Percentiles rank a stretch among this genome's conserved stretches.
Evolutionary conservation across 1,140 invertebrate species (phyloP).

Genomic region (Leptopilina clavipes): DNA sequence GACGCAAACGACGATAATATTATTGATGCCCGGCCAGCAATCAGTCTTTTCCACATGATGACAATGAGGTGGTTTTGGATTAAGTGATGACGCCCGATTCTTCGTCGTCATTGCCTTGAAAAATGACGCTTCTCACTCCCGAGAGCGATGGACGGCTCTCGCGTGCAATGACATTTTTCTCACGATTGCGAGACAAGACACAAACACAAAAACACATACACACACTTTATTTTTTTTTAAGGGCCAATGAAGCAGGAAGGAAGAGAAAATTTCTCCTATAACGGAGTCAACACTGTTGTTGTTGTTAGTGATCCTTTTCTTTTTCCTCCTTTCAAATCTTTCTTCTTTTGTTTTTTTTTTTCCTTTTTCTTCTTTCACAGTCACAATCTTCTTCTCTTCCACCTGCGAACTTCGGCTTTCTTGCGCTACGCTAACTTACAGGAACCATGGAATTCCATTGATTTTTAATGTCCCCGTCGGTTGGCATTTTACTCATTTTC

Average conservation of each 20-base stretch:
- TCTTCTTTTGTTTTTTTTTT: conserved; percentile 10
- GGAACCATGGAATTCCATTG: neutral
- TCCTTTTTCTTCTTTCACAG: conserved; percentile 20
- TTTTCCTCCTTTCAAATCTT: conserved; percentile 15
- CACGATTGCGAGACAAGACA: neutral
- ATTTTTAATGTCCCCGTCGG: conserved; percentile 1
- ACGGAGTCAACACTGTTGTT: neutral
- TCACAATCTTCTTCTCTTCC: neutral
- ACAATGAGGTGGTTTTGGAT: conserved; percentile 30
- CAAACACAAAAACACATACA: neutral
- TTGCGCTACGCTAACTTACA: neutral
- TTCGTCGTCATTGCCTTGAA: conserved; percentile 50
- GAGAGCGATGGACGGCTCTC: conserved; percentile 46
- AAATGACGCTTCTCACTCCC: conserved; percentile 49
- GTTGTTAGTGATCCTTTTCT: neutral
- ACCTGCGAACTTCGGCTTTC: neutral
- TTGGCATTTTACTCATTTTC: neutral
- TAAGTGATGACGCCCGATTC: conserved; percentile 42
- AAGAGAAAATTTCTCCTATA: neutral
- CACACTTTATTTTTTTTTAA: neutral
- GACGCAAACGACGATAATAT: conserved; percentile 43
- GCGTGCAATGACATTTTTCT: conserved; percentile 46
- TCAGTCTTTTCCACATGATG: neutral
- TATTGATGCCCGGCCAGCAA: conserved; percentile 44
- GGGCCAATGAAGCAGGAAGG: neutral